A percentile compares a stretch with the other conserved stretches of the same genome.
Conservation (phyloP, 2,888 invertebrate genomes). For the Perithous albicinctus region DNA sequence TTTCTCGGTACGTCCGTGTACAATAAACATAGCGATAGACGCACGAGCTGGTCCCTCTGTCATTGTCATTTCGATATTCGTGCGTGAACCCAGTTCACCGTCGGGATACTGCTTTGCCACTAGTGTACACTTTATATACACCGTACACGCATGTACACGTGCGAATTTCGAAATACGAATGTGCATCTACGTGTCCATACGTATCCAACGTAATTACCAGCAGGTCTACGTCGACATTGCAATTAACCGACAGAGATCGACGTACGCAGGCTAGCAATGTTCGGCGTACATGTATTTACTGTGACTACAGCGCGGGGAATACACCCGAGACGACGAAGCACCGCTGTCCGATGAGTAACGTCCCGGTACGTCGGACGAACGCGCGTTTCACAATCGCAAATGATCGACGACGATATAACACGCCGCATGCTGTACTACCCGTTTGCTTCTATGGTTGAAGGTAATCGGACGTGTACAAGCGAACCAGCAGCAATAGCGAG, state of each 20-base stretch:
- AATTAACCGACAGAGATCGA: conserved; percentile 64
- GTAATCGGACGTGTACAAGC: conserved; percentile 43
- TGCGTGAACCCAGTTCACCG: background rate
- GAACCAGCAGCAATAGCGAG: conserved; percentile 27
- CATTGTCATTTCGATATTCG: conserved; percentile 4
- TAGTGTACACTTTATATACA: background rate
- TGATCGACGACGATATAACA: conserved; percentile 66
- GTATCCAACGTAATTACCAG: conserved; percentile 55
- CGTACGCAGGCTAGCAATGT: background rate
- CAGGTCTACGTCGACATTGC: conserved; percentile 58
- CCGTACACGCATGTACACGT: background rate
- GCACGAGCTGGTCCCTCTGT: background rate
- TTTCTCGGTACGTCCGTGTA: conserved; percentile 2
- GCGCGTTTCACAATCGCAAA: conserved; percentile 62
- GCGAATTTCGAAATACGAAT: conserved; percentile 36
- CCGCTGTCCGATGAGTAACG: conserved; percentile 61
- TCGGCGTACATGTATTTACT: background rate
- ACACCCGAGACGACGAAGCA: conserved; percentile 47
- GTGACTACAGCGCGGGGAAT: background rate
- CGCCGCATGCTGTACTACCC: conserved; percentile 38
- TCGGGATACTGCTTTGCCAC: background rate
- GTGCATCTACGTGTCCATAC: conserved; percentile 42
- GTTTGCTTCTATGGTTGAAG: conserved; percentile 20
- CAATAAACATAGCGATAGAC: conserved; percentile 11
- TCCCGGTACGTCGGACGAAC: conserved; percentile 46